These are phyloP conservation scores for Ypsolopha sequella DNA, from an alignment of 2,888 invertebrate genomes.

Conservation along the genomic window DNA sequence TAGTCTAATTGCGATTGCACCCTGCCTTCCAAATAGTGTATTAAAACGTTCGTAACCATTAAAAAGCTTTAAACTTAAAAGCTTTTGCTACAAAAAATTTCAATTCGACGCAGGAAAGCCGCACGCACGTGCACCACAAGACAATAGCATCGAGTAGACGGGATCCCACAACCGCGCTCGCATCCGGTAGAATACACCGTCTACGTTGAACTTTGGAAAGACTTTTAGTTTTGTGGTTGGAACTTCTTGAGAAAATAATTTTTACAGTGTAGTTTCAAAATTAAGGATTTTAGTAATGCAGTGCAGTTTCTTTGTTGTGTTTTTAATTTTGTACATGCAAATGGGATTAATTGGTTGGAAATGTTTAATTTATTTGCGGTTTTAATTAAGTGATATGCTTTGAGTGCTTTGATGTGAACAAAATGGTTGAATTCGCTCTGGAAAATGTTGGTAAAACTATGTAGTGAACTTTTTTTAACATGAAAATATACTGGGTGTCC, in stretches of 20 bases:
- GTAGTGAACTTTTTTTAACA: background rate
- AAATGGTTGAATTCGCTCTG: constrained; percentile 34
- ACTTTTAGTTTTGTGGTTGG: background rate
- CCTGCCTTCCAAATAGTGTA: too few species aligned
- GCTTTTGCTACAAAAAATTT: background rate
- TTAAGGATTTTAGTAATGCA: background rate
- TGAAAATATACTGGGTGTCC: too few species aligned
- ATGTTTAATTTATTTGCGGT: background rate
- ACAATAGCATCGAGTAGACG: constrained; percentile 10
- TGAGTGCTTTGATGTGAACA: constrained; percentile 1
- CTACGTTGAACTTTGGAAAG: background rate
- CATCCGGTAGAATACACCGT: constrained; percentile 22
- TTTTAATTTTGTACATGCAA: background rate
- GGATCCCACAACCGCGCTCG: constrained; percentile 24
- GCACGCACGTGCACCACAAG: constrained; percentile 19
- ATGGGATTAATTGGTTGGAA: background rate
- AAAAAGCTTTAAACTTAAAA: too few species aligned
- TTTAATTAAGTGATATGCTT: background rate
- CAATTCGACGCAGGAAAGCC: constrained; percentile 26
- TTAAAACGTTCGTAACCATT: too few species aligned
- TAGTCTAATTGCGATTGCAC: too few species aligned
- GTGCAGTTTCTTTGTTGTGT: background rate
- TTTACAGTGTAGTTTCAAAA: background rate
- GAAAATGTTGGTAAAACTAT: constrained; percentile 25
- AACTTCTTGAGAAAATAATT: background rate